Evolutionary conservation across 2,797 vertebrate species (phyloP).

Genomic region (Danio tinwini): DNA sequence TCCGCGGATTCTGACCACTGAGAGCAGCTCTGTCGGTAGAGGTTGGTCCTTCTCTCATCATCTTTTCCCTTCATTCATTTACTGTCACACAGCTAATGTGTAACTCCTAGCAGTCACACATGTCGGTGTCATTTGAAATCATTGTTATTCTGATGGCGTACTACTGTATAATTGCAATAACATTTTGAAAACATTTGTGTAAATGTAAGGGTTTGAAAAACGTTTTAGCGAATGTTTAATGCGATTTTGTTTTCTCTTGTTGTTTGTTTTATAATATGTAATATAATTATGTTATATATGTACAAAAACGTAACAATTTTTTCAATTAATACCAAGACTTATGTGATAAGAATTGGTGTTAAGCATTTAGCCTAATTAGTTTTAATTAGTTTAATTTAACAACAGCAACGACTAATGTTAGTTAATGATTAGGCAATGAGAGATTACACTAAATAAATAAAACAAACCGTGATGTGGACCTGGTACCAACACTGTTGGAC

Average conservation of each 20-base stretch:
- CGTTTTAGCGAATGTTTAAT: neutral
- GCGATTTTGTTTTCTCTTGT: neutral
- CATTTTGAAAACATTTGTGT: neutral
- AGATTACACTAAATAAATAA: neutral
- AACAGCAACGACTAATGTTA: too few relatives aligned
- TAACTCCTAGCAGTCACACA: neutral
- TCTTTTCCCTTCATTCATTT: neutral
- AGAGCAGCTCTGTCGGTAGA: conserved; percentile 46
- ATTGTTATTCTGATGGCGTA: neutral
- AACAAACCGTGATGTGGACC: too few relatives aligned
- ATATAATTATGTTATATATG: too few relatives aligned
- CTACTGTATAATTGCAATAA: neutral
- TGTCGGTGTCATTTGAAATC: neutral
- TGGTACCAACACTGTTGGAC: too few relatives aligned
- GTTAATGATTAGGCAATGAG: too few relatives aligned
- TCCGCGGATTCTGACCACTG: conserved; percentile 66
- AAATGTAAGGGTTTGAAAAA: neutral
- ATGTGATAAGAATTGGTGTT: neutral
- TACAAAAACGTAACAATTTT: too few relatives aligned
- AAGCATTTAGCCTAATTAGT: neutral
- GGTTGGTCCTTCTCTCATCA: conserved; percentile 1
- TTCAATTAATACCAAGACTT: neutral
- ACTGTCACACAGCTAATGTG: neutral
- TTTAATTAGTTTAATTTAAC: neutral
- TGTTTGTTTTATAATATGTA: neutral